Conservation (phyloP, 2,888 invertebrate genomes). For the Leptinotarsa haldemani region DNA sequence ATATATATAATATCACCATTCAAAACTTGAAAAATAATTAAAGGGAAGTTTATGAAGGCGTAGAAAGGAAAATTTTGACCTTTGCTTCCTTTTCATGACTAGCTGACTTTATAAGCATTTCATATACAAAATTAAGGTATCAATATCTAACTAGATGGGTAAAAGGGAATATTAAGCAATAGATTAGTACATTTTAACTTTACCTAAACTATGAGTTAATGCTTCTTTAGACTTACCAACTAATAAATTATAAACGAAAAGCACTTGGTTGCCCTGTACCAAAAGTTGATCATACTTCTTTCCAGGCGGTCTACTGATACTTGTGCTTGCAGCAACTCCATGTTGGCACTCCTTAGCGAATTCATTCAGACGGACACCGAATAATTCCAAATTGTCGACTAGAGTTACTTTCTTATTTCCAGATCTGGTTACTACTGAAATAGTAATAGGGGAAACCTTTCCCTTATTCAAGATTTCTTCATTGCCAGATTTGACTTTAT, state of each 20-base stretch:
- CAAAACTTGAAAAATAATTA: no score
- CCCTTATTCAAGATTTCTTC: conserved; percentile 71
- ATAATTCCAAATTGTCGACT: conserved; percentile 88
- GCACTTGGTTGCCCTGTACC: conserved; percentile 92
- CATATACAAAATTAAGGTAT: no score
- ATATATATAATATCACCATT: no score
- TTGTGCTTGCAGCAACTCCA: conserved; percentile 88
- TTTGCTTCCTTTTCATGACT: no score
- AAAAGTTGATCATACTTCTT: conserved; percentile 81
- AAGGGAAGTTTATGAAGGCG: no score
- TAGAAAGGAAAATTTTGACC: no score
- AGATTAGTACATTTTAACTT: no score
- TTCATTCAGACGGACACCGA: conserved; percentile 82
- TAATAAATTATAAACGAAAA: conserved; percentile 62
- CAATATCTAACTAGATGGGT: no score
- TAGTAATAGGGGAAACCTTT: conserved; percentile 81
- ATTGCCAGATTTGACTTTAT: conserved; percentile 72
- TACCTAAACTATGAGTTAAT: no score
- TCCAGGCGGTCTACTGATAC: conserved; percentile 79
- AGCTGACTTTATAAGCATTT: no score
- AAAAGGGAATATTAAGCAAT: no score
- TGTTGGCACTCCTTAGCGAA: conserved; percentile 86
- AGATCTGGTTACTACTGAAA: conserved; percentile 81
- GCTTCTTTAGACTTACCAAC: conserved; percentile 50
- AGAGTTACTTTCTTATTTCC: conserved; percentile 94